Base-by-base conservation (phyloP, 2,888 invertebrate species). In the Plebejus melissa region DNA sequence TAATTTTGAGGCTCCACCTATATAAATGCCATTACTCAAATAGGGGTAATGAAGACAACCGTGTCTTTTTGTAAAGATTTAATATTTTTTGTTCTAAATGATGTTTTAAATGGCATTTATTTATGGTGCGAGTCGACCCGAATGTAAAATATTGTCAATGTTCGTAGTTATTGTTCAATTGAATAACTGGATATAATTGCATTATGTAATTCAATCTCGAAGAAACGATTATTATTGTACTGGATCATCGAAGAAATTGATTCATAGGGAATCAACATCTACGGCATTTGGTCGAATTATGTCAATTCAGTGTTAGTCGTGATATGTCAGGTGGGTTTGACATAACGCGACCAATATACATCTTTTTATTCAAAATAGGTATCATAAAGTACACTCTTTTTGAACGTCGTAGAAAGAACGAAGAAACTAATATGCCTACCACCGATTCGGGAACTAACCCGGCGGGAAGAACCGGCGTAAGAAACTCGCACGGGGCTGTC, bases 91-190 rank as follows among this genome's bases (percentile, higher is more conserved):
- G 28, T 60, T 22, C 28, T 3, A 11, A 22, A 22, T 11, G 9
- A 1, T 11, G 28, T 11, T 4, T 11, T 22, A 22, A 22, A 65
- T 13, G 65, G 65, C 32, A 13, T 65, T 65, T 65, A 13, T 65
- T 13, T 13, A 65, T 28, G 28, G 60, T 60, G 65, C 28, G 65
- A 54, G 54, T 16, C 54, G 16, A 36, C 65, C 32, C 65, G 16
- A 36, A 36, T 65, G 4, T 32, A 65, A 65, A 16, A 32, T 22
- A 22, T 36, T 65, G 32, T 65, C 11, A 32, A 65, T 65, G 36
- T 65, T 65, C 32, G 16, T 65, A 65, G 32, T 65, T 65, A 65
- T 65, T 65, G 4, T 65, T 36, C 32, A 65, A 65, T 11, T 65
- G 16, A 65, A 13, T 32, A 32, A 13, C 32, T 58, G 58, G 58